Evolutionary conservation across 2,888 invertebrate genomes (phyloP), one percentile per base, ranked within the genome.

Genomic region (Dyspetes luteomarginatus): DNA sequence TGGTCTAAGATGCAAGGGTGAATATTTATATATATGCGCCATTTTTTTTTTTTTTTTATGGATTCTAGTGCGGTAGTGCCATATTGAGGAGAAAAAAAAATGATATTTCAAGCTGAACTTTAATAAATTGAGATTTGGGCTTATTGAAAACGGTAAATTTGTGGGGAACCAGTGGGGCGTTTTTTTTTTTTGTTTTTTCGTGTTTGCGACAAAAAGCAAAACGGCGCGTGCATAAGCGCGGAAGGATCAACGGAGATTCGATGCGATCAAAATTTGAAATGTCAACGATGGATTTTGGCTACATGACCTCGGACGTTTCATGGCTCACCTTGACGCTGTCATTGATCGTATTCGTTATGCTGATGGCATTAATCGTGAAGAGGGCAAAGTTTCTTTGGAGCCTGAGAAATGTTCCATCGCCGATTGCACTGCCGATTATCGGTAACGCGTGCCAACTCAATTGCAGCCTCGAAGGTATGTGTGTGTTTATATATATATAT

Each of bases 361-460:
- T 89, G 0, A 15, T 86, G 15, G 5, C 71, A 1, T 12, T 87
- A 0, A 26, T 88, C 36, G 72, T 87, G 5, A 83, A 83, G 65
- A 85, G 90, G 26, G 82, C 71, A 7, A 88, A 82, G 56, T 90
- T 91, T 67, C 45, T 90, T 1, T 86, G 89, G 73, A 85, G 86
- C 0, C 74, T 91, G 26, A 83, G 88, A 17, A 88, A 86, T 7
- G 86, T 92, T 17, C 90, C 92, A 0, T 87, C 87, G 17, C 92
- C 91, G 1, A 78, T 56, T 1, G 89, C 91, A 0, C 62, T 90
- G 52, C 92, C 92, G 0, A 30, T 92, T n/a, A 84, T 92, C 15
- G 92, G 92, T 1, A 92, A 92, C 74, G 90, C 91, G 1, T 84
- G 86, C 41, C 90, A 91, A 71, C 87, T 92, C n/a, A 88, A 88